These are phyloP conservation scores for Drosophila flavopinicola DNA, from an alignment of 2,888 invertebrate species.

Conservation along the genomic window DNA sequence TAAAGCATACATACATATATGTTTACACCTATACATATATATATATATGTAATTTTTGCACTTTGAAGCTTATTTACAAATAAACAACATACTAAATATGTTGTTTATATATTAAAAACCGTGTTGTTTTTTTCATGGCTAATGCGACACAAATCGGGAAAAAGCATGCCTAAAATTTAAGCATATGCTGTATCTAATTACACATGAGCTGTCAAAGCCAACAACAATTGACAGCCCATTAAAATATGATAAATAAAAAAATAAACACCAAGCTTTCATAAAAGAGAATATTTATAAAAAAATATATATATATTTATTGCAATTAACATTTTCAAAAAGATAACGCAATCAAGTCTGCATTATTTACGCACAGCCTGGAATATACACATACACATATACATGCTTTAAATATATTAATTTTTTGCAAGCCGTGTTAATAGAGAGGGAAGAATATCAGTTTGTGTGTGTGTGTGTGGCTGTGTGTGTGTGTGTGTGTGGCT, in stretches of 20 bases:
- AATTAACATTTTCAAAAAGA: conserved; percentile 74
- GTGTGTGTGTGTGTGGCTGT: conserved; percentile 31
- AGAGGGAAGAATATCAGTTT: conserved; percentile 25
- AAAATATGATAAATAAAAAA: conserved; percentile 29
- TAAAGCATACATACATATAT: too few species aligned
- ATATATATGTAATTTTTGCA: not conserved
- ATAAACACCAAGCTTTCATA: not conserved
- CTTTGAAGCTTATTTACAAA: not conserved
- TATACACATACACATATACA: not conserved
- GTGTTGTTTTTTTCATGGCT: not conserved
- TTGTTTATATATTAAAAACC: not conserved
- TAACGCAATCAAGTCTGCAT: conserved; percentile 68
- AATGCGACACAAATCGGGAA: not conserved
- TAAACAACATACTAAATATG: not conserved
- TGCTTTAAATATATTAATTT: not conserved
- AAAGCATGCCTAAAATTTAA: conserved; percentile 18
- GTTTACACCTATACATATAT: not conserved
- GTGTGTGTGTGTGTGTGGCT: too few species aligned
- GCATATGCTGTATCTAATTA: conserved; percentile 39
- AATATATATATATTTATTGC: conserved; percentile 44
- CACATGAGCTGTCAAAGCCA: conserved; percentile 55
- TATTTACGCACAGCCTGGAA: conserved; percentile 52
- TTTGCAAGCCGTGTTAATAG: conserved; percentile 22
- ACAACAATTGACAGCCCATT: conserved; percentile 65
- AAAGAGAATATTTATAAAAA: conserved; percentile 5